Evolutionary conservation across 2,888 invertebrate species (phyloP), one percentile per base, ranked within the genome.

Genomic region (Punctoribates punctum): DNA sequence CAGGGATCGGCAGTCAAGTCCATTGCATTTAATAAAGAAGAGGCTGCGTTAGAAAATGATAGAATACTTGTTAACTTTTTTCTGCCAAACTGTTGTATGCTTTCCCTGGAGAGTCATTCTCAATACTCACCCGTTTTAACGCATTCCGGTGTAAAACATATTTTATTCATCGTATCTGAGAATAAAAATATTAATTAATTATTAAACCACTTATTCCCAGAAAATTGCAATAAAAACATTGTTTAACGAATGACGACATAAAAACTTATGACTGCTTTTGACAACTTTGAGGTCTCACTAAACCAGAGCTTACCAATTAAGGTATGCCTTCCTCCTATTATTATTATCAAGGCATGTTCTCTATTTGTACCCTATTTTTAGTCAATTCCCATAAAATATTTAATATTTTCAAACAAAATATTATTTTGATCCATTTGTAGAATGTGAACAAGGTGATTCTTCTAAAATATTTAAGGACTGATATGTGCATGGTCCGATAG

Each of bases 21-120:
- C 91, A 93, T 93, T 15, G 91, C 91, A 29, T 89, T 88, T 80
- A 93, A 85, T 78, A 94, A 85, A 29, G 91, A 90, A 11, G 92
- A 88, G 73, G 93, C 93, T 77, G 23, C 15, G 2, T 15, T 23
- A 27, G 23, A 11, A 20, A 34, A 9, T 34, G 73, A 20, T 23
- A 62, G 23, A 48, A 74, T 20, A 73, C n/a, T 23, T 76, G 1
- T 9, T 73, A 27, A 25, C 15, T 23, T 73, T 38, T 1, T 73
- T 42, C 11, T 34, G 5, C 23, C 25, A 17, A 70, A 72, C 46
- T 62, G 27, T 57, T n/a, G 46, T 20, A n/a, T n/a, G 6, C 17
- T 29, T 15, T 54, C 6, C 62, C 42, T 72, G 25, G 13, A 3
- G n/a, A 54, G 13, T 29, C 25, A 48, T 57, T 67, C 5, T 13